Conservation (phyloP, 2,888 invertebrate species). For the Diarsia brunnea region DNA sequence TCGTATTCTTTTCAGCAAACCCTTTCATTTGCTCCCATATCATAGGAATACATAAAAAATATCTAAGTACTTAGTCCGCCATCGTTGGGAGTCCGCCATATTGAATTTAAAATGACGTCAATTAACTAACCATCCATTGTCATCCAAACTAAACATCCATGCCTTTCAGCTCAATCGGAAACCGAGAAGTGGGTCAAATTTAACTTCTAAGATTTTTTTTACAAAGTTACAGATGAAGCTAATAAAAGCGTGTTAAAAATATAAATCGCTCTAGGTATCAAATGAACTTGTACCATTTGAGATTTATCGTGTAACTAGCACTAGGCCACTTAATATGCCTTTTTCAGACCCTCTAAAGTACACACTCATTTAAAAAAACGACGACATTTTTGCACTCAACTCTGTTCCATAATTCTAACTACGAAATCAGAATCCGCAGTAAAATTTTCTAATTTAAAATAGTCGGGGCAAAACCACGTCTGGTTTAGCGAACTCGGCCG, state of each 20-base stretch:
- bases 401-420: constrained; percentile 54
- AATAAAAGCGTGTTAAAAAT: background rate
- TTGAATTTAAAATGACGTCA: too few species aligned
- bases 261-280: background rate
- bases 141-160: too few species aligned
- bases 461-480: constrained; percentile 63
- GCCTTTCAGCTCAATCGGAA: too few species aligned
- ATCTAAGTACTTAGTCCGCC: too few species aligned
- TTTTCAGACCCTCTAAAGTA: background rate
- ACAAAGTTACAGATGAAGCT: too few species aligned
- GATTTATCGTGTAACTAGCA: background rate
- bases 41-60: too few species aligned
- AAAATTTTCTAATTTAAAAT: constrained; percentile 76
- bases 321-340: background rate
- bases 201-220: too few species aligned
- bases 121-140: too few species aligned
- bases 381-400: background rate
- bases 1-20: background rate
- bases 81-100: too few species aligned
- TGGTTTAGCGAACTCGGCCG: constrained; percentile 67
- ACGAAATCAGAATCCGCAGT: constrained; percentile 64
- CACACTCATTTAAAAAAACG: constrained; percentile 5
- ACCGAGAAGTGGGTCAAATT: too few species aligned
- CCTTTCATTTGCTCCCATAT: too few species aligned
- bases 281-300: background rate